Evolutionary conservation across 2,888 invertebrate species (phyloP).

Genomic region (Platycheirus rosarum): DNA sequence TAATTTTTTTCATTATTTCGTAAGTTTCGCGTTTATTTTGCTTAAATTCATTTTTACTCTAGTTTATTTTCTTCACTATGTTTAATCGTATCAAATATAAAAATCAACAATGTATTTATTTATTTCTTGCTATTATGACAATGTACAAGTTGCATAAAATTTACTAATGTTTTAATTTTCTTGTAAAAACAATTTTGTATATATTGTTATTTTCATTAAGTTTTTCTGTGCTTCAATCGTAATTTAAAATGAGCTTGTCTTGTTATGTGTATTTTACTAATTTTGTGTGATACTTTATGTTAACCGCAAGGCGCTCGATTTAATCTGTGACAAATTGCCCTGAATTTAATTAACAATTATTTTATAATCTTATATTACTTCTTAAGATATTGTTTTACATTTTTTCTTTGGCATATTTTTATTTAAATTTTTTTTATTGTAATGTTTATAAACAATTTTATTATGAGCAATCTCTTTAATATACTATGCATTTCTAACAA

Average conservation of each 20-base stretch:
- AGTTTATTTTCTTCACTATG: constrained; percentile 67
- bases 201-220: background rate
- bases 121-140: constrained; percentile 59
- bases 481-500: constrained; percentile 65
- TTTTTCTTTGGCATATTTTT: constrained; percentile 64
- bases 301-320: no score
- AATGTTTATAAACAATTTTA: constrained; percentile 51
- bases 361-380: constrained; percentile 38
- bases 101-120: constrained; percentile 81
- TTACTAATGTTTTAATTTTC: constrained; percentile 12
- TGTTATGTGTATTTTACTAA: constrained; percentile 73
- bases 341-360: background rate
- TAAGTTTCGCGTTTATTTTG: constrained; percentile 15
- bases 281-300: constrained; percentile 62
- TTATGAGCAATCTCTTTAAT: constrained; percentile 65
- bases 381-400: constrained; percentile 54
- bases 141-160: constrained; percentile 66
- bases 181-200: constrained; percentile 8
- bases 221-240: constrained; percentile 4
- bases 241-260: constrained; percentile 78
- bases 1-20: constrained; percentile 17
- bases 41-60: constrained; percentile 11
- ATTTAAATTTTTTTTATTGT: constrained; percentile 48
- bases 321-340: constrained; percentile 44
- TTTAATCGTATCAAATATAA: constrained; percentile 83